These are phyloP conservation scores for Lampris incognitus DNA, from an alignment of 2,113 vertebrate genomes.

Conservation along the genomic window DNA sequence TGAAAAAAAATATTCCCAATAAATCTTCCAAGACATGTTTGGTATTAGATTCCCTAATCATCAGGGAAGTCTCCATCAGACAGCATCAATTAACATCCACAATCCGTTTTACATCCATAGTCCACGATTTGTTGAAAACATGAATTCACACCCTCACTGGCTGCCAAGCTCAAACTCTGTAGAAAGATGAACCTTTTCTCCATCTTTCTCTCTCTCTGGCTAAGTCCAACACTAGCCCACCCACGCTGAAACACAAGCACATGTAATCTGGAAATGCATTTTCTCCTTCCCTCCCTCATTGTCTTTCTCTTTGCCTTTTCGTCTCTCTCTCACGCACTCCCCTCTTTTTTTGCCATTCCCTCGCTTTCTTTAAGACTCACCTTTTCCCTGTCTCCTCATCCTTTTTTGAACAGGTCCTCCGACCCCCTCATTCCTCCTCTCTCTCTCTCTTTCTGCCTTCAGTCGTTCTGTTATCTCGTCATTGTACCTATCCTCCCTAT, in stretches of 20 bases:
- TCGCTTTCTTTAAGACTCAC: not conserved
- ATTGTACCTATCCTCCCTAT: not conserved
- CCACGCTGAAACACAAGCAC: conserved; percentile 71
- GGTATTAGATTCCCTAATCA: no score
- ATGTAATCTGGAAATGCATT: conserved; percentile 70
- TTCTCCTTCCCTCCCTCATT: conserved; percentile 21
- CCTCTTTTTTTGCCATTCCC: not conserved
- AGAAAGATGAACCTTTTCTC: conserved; percentile 26
- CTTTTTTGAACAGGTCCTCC: not conserved
- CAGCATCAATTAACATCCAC: no score
- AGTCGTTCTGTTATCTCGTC: no score
- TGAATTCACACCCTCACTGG: conserved; percentile 22
- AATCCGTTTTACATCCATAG: conserved; percentile 12
- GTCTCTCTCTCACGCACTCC: conserved; percentile 44
- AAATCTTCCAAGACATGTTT: no score
- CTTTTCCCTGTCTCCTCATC: conserved; percentile 25
- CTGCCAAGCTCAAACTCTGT: conserved; percentile 32
- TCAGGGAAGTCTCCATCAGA: no score
- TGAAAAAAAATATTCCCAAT: no score
- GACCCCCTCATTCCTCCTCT: no score
- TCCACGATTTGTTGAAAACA: conserved; percentile 43
- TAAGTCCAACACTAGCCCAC: conserved; percentile 66
- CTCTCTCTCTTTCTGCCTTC: no score
- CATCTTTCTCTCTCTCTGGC: conserved; percentile 15
- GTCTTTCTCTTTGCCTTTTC: conserved; percentile 28